Percentiles rank a stretch among this genome's conserved stretches.
Conservation (phyloP, 2,797 vertebrate genomes). For the Sus cebifrons region DNA sequence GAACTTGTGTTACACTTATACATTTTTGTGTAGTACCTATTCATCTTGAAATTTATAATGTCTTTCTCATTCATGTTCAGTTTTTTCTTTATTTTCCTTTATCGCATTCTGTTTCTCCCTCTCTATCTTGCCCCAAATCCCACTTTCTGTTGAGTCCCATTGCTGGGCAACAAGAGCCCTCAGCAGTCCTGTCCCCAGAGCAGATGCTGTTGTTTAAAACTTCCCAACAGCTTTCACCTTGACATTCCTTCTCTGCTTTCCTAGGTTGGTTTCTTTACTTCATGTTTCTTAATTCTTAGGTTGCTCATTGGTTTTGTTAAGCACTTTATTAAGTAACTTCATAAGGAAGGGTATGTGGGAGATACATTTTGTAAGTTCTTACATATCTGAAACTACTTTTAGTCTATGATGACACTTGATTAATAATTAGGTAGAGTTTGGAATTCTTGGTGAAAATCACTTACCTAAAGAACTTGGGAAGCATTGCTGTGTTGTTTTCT, state of each 20-base stretch:
- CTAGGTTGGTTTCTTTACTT: neutral
- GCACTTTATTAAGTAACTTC: neutral
- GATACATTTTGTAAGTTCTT: neutral
- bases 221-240: neutral
- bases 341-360: neutral
- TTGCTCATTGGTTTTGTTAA: neutral
- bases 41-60: neutral
- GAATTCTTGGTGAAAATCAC: neutral
- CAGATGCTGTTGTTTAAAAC: neutral
- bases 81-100: neutral
- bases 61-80: neutral
- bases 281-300: neutral
- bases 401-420: neutral
- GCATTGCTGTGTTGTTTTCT: neutral
- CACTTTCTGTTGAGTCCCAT: neutral
- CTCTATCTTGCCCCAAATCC: neutral
- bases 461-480: neutral
- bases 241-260: neutral
- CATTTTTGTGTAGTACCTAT: neutral
- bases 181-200: neutral
- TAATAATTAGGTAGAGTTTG: neutral
- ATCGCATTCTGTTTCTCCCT: neutral
- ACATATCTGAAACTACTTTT: neutral
- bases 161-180: neutral
- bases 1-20: neutral